A percentile compares a stretch with the other conserved stretches of the same genome.
Conservation (phyloP, 2,888 invertebrate genomes). For the Stramonita haemastoma region DNA sequence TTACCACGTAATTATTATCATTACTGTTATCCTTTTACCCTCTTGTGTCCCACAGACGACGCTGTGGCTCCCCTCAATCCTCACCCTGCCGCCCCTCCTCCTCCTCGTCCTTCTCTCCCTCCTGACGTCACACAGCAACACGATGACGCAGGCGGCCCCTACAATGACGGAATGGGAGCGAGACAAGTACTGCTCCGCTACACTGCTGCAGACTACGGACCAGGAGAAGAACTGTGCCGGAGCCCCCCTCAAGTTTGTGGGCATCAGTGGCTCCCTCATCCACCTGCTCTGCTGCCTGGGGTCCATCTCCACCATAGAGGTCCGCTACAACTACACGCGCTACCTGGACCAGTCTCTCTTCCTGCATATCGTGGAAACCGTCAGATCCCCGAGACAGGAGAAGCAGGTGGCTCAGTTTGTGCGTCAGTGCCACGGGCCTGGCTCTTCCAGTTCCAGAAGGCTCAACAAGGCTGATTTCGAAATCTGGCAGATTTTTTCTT, state of each 20-base stretch:
- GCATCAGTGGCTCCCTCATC: background rate
- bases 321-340: slow-evolving; percentile 1
- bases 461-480: background rate
- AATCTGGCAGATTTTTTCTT: background rate
- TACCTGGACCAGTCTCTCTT: background rate
- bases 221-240: slow-evolving; percentile 28
- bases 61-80: too few relatives aligned
- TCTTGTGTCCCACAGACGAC: too few relatives aligned
- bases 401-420: slow-evolving; percentile 14
- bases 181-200: slow-evolving; percentile 13
- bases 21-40: too few relatives aligned
- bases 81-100: too few relatives aligned
- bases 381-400: background rate
- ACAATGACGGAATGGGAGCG: background rate
- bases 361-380: background rate
- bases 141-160: background rate
- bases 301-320: background rate
- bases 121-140: too few relatives aligned
- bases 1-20: too few relatives aligned
- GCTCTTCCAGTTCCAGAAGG: background rate
- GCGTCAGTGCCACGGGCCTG: background rate
- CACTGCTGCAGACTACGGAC: background rate
- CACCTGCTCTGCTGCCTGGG: slow-evolving; percentile 33
- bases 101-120: too few relatives aligned
- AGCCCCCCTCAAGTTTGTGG: background rate